Evolutionary conservation across 2,888 invertebrate genomes (phyloP).

Genomic region (Ormyrus rosae): DNA sequence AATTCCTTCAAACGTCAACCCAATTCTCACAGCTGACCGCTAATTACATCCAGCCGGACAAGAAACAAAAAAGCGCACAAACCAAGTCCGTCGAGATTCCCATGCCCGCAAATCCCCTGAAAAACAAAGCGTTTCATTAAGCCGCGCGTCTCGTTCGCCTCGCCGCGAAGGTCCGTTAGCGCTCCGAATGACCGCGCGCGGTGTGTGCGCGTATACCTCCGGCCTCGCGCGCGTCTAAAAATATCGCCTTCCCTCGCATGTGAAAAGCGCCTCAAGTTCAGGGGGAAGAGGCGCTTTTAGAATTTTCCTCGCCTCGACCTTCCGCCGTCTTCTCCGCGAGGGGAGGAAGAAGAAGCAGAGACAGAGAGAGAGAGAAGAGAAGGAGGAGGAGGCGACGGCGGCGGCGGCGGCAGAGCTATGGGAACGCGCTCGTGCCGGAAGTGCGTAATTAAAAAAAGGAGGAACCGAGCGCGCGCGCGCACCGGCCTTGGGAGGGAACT

Average conservation of each 20-base stretch:
- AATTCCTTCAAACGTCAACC: too few species aligned
- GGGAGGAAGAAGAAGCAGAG: background rate
- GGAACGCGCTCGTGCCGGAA: slow-evolving; percentile 66
- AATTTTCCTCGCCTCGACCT: slow-evolving; percentile 62
- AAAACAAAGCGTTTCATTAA: slow-evolving; percentile 10
- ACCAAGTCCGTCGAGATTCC: background rate
- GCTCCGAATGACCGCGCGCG: background rate
- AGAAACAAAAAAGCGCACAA: background rate
- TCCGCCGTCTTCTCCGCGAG: slow-evolving; percentile 17
- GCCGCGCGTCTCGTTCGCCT: slow-evolving; percentile 5
- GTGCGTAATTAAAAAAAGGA: slow-evolving; percentile 70
- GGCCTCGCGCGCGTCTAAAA: slow-evolving; percentile 17
- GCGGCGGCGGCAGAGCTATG: slow-evolving; percentile 50
- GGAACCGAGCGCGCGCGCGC: background rate
- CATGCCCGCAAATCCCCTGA: background rate
- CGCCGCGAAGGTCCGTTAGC: background rate
- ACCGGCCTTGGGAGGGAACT: slow-evolving; percentile 33
- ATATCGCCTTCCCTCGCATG: slow-evolving; percentile 63
- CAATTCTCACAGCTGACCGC: too few species aligned
- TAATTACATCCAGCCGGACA: too few species aligned
- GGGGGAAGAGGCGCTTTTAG: slow-evolving; percentile 69
- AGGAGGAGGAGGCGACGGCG: background rate
- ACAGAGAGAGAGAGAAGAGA: slow-evolving; percentile 5
- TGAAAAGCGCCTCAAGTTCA: slow-evolving; percentile 68
- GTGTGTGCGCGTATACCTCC: slow-evolving; percentile 57